Percentiles rank a stretch among this genome's conserved stretches.
Evolutionary conservation across 2,888 invertebrate species (phyloP).

Genomic region (Dilophus febrilis): DNA sequence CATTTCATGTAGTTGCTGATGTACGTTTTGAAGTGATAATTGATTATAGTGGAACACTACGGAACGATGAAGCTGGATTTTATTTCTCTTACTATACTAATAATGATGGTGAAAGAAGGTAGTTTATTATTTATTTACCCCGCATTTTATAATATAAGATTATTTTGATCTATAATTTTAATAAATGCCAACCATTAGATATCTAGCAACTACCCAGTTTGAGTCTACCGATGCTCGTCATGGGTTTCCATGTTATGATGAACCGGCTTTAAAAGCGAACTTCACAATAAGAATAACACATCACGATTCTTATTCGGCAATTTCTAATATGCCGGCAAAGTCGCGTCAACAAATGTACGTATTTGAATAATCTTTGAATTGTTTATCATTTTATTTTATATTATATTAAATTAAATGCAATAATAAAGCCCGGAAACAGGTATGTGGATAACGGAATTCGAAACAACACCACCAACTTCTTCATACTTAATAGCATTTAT

Average conservation of each 20-base stretch:
- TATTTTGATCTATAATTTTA: too few relatives aligned
- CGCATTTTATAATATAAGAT: too few relatives aligned
- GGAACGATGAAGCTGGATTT: slow-evolving; percentile 45
- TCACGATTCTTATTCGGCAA: slow-evolving; percentile 18
- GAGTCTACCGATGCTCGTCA: slow-evolving; percentile 46
- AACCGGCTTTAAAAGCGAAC: slow-evolving; percentile 48
- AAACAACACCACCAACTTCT: slow-evolving; percentile 46
- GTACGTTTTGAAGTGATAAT: slow-evolving; percentile 16
- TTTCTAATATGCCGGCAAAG: slow-evolving; percentile 32
- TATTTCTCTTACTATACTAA: slow-evolving; percentile 37
- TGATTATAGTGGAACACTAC: slow-evolving; percentile 39
- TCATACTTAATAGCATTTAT: slow-evolving; percentile 66
- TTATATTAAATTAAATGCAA: too few relatives aligned
- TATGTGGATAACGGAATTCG: slow-evolving; percentile 18
- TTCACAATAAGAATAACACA: slow-evolving; percentile 22
- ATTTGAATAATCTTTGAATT: too few relatives aligned
- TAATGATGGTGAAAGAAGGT: slow-evolving; percentile 11
- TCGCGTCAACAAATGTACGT: slow-evolving; percentile 8
- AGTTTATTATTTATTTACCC: background rate
- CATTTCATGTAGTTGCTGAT: slow-evolving; percentile 11
- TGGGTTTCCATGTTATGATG: slow-evolving; percentile 63
- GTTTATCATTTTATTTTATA: too few relatives aligned
- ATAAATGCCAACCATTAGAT: too few relatives aligned
- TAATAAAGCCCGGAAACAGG: too few relatives aligned
- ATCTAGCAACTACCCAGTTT: slow-evolving; percentile 48